phyloP scores from a whole-genome alignment of 2,888 invertebrate species.

The Trichacis sp. region DNA sequence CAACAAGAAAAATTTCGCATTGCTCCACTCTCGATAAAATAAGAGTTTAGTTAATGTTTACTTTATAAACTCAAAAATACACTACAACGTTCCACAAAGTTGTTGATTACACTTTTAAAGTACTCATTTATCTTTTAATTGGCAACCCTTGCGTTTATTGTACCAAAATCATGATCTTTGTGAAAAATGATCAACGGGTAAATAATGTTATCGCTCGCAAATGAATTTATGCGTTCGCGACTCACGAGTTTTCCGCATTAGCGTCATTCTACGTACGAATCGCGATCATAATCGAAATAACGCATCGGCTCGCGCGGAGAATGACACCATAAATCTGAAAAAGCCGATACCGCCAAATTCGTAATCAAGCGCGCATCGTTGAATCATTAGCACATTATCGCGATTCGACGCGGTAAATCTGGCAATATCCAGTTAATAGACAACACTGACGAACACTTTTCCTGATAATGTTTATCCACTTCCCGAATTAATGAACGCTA shows the following conservation, averaged over 20 bases:
- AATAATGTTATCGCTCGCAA: constrained; percentile 16
- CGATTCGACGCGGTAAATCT: constrained; percentile 18
- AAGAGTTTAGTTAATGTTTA: no score
- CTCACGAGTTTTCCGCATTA: constrained; percentile 26
- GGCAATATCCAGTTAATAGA: constrained; percentile 17
- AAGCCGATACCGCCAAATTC: constrained; percentile 36
- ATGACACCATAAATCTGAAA: constrained; percentile 38
- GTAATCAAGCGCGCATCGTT: constrained; percentile 24
- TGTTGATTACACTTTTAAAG: no score
- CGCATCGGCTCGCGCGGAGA: constrained; percentile 26
- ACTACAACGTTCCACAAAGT: no score
- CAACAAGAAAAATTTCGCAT: no score
- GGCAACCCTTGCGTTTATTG: no score
- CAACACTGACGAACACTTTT: background rate
- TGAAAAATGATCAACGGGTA: background rate
- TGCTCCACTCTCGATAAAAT: no score
- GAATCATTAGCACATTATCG: constrained; percentile 39
- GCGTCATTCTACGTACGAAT: constrained; percentile 28
- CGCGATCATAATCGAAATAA: constrained; percentile 41
- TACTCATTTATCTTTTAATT: no score
- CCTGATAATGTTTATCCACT: background rate
- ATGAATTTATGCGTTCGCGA: constrained; percentile 32
- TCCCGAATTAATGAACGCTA: no score
- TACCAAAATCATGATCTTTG: no score
- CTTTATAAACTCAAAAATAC: no score